phyloP scores from a whole-genome alignment of 2,888 invertebrate species.

The Fragum sueziense region DNA sequence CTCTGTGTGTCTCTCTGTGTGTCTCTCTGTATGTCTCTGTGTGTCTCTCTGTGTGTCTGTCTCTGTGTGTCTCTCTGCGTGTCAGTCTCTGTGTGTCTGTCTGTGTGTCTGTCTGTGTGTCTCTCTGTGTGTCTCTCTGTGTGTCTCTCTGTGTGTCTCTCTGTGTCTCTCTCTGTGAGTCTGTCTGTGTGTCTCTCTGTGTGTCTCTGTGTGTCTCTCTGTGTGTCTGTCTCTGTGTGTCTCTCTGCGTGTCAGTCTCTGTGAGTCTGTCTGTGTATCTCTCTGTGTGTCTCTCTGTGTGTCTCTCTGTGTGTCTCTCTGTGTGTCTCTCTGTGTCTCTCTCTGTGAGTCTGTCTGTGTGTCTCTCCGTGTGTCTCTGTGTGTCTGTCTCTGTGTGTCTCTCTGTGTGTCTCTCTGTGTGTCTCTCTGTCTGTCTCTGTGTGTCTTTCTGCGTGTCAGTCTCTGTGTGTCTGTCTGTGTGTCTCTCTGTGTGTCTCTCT shows the following conservation, averaged over 20 bases:
- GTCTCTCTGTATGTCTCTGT: not conserved
- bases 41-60: not conserved
- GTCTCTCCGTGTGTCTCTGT: no score
- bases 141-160: not conserved
- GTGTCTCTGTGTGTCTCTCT: not conserved
- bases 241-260: not conserved
- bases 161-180: not conserved
- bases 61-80: not conserved
- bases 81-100: not conserved
- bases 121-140: not conserved
- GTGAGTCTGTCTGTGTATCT: not conserved
- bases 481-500: not conserved
- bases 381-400: not conserved
- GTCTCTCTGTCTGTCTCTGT: not conserved
- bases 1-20: not conserved
- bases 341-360: not conserved
- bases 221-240: not conserved
- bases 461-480: not conserved
- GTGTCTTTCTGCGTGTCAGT: no score
- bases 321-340: not conserved
- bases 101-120: not conserved
- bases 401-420: not conserved
- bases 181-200: not conserved
- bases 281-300: not conserved
- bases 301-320: not conserved